These are phyloP conservation scores for Camponotus floridanus DNA, from an alignment of 1,140 invertebrate genomes.

Conservation along the genomic window DNA sequence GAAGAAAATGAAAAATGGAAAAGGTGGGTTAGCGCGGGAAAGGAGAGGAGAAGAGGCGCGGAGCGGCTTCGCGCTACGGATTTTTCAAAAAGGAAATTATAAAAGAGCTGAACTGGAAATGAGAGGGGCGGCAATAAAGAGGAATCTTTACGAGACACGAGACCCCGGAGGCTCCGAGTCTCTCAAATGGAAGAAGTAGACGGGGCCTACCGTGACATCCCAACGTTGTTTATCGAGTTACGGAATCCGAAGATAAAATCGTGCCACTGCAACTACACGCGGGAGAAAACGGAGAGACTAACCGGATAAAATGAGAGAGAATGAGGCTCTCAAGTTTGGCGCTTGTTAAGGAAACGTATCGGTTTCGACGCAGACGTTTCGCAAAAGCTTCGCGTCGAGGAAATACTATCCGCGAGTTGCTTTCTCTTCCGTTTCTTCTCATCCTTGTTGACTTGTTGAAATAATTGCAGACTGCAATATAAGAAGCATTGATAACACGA, in stretches of 20 bases:
- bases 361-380: constrained; percentile 50
- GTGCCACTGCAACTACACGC: constrained; percentile 55
- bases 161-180: constrained; percentile 56
- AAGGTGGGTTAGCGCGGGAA: not conserved
- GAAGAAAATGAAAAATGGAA: constrained; percentile 50
- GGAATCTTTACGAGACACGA: constrained; percentile 73
- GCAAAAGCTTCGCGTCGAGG: constrained; percentile 66
- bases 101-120: constrained; percentile 72
- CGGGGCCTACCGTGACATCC: constrained; percentile 69
- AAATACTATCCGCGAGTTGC: constrained; percentile 12
- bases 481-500: not conserved
- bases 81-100: constrained; percentile 78
- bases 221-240: constrained; percentile 84
- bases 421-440: not conserved
- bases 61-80: constrained; percentile 8
- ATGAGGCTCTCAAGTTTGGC: constrained; percentile 25
- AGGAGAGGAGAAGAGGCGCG: not conserved
- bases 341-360: constrained; percentile 65
- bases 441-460: not conserved
- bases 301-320: constrained; percentile 33
- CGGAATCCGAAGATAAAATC: constrained; percentile 82
- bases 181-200: constrained; percentile 72
- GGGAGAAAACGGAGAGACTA: constrained; percentile 8
- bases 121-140: constrained; percentile 75
- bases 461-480: not conserved